Percentiles rank a stretch among this genome's conserved stretches.
These are phyloP conservation scores for Muntiacus muntjak DNA, from an alignment of 2,113 vertebrate genomes.

Conservation along the genomic window DNA sequence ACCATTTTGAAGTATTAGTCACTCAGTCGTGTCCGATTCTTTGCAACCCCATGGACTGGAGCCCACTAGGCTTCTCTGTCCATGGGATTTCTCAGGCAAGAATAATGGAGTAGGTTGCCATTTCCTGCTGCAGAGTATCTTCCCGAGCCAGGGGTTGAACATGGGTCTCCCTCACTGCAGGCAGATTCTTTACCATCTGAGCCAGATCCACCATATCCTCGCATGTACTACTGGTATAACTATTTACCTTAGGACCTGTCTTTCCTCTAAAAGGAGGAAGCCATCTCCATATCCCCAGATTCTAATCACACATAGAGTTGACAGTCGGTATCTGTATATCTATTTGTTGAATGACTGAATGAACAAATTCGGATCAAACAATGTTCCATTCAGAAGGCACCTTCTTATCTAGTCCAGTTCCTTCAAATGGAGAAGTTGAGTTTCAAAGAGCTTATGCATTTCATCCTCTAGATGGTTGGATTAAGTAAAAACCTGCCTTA, in stretches of 20 bases:
- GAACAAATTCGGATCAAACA: not conserved
- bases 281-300: not conserved
- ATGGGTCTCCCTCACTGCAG: not conserved
- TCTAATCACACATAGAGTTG: not conserved
- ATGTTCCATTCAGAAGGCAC: not conserved
- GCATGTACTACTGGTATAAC: accelerated
- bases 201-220: not conserved
- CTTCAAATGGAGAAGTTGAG: not conserved
- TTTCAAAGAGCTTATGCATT: not conserved
- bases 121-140: not conserved
- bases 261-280: not conserved
- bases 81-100: not conserved
- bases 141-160: not conserved
- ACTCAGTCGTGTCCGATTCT: not conserved
- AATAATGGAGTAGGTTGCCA: not conserved
- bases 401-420: not conserved
- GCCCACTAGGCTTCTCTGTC: not conserved
- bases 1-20: not conserved
- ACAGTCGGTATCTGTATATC: not conserved
- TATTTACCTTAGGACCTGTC: not conserved
- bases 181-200: not conserved
- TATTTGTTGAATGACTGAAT: not conserved
- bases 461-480: not conserved
- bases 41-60: accelerated
- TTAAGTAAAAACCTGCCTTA: not conserved